Percentiles rank a stretch among this genome's conserved stretches.
phyloP scores from a whole-genome alignment of 1,140 invertebrate genomes.

The Trichomalopsis sarcophagae region DNA sequence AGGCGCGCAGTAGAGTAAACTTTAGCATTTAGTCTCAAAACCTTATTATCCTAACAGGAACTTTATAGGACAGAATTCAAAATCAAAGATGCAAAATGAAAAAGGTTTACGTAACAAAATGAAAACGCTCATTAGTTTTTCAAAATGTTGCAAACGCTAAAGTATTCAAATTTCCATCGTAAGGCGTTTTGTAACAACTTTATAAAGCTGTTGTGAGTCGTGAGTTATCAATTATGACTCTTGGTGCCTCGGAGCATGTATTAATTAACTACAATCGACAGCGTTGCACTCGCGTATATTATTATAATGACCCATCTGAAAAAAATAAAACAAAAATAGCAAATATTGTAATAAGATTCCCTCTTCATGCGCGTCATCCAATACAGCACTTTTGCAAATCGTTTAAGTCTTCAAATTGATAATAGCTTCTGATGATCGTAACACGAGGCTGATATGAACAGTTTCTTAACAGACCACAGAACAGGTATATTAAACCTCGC shows the following conservation, averaged over 20 bases:
- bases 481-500: too few relatives aligned
- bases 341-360: too few relatives aligned
- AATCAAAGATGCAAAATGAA: not conserved
- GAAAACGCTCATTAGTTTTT: too few relatives aligned
- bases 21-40: not conserved
- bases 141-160: too few relatives aligned
- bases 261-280: not conserved
- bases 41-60: not conserved
- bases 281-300: not conserved
- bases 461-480: too few relatives aligned
- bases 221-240: not conserved
- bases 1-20: slow-evolving; percentile 10
- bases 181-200: not conserved
- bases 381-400: too few relatives aligned
- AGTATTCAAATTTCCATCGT: not conserved
- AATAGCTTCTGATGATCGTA: too few relatives aligned
- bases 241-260: not conserved
- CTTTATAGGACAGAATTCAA: not conserved
- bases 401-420: too few relatives aligned
- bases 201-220: not conserved
- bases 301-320: not conserved
- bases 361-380: too few relatives aligned
- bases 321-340: not conserved
- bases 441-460: too few relatives aligned
- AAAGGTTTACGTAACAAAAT: not conserved